Evolutionary conservation across 2,888 invertebrate species (phyloP).

Genomic region (Amphimallon solstitiale): DNA sequence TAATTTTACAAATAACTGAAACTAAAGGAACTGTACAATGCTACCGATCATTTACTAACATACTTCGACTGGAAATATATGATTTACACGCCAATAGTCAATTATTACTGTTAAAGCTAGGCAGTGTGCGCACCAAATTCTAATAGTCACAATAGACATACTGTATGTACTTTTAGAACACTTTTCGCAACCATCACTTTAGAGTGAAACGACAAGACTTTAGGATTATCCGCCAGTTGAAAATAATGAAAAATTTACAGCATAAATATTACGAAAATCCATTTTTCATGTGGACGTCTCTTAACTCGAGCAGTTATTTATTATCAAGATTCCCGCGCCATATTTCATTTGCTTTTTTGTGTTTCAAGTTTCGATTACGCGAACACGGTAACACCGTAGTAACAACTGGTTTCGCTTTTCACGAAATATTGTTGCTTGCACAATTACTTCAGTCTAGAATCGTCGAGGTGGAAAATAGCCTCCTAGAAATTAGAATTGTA

Average conservation of each 20-base stretch:
- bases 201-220: constrained; percentile 7
- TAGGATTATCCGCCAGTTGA: constrained; percentile 22
- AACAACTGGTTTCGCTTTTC: constrained; percentile 30
- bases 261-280: constrained; percentile 27
- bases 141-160: too few relatives aligned
- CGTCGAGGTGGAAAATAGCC: constrained; percentile 34
- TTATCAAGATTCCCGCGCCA: constrained; percentile 28
- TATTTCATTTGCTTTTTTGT: constrained; percentile 27
- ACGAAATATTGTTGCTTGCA: constrained; percentile 28
- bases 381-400: constrained; percentile 21
- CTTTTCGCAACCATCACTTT: background rate
- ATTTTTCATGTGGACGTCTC: constrained; percentile 26
- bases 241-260: constrained; percentile 26
- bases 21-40: too few relatives aligned
- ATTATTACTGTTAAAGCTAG: too few relatives aligned
- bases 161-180: too few relatives aligned
- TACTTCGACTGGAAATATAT: too few relatives aligned
- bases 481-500: constrained; percentile 35
- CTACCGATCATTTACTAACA: too few relatives aligned
- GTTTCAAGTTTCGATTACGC: constrained; percentile 25
- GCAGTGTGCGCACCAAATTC: too few relatives aligned
- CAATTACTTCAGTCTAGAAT: constrained; percentile 33
- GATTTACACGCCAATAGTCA: too few relatives aligned
- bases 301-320: constrained; percentile 29
- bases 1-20: too few relatives aligned